These are phyloP conservation scores for Sakesphorus luctuosus DNA, from an alignment of 2,113 vertebrate species.

Conservation along the genomic window DNA sequence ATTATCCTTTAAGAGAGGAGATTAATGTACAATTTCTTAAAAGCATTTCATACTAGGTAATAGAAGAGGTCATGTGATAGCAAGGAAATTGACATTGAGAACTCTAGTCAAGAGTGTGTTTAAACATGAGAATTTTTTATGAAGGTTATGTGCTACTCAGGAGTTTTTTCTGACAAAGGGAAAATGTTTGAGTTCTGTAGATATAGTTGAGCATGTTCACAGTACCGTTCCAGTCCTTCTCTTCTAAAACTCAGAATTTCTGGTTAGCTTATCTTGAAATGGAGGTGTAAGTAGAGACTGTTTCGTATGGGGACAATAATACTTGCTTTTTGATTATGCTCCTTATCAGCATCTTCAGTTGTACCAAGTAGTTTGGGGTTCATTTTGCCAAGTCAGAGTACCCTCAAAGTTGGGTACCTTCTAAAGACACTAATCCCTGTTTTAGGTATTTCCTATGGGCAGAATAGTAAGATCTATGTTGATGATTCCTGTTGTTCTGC, in stretches of 20 bases:
- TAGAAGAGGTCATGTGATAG: neutral
- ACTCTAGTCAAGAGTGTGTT: neutral
- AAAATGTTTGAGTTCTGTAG: neutral
- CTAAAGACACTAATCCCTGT: neutral
- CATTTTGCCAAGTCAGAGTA: neutral
- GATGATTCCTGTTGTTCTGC: neutral
- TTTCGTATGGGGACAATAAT: neutral
- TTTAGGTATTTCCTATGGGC: neutral
- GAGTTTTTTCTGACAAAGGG: neutral
- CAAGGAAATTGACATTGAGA: neutral
- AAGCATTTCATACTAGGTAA: neutral
- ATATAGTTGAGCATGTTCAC: neutral
- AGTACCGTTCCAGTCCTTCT: neutral
- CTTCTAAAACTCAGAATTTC: neutral
- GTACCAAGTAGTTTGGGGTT: neutral
- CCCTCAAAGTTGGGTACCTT: neutral
- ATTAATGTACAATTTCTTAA: neutral
- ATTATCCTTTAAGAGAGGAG: neutral
- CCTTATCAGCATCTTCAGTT: neutral
- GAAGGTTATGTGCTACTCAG: neutral
- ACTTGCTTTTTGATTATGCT: neutral
- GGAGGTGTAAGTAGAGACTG: neutral
- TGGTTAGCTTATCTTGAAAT: neutral
- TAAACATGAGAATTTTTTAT: neutral
- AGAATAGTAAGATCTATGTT: neutral